Conservation (phyloP, 2,113 vertebrate species). For the Myanophis thanlyinensis region DNA sequence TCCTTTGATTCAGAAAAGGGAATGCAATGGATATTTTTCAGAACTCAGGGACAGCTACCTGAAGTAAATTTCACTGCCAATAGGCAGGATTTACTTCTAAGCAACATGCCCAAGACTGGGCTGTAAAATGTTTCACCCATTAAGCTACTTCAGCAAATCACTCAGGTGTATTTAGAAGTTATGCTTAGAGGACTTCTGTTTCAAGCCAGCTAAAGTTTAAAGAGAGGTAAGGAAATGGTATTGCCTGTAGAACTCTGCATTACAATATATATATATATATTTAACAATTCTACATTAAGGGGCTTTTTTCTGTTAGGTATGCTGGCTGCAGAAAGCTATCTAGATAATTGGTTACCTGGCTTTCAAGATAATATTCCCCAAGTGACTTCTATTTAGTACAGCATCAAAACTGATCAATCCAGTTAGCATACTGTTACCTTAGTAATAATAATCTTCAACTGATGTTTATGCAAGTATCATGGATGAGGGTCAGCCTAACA, state of each 20-base stretch:
- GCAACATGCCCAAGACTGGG: not conserved
- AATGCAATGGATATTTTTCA: not conserved
- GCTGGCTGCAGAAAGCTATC: not conserved
- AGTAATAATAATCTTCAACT: not conserved
- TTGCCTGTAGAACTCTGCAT: not conserved
- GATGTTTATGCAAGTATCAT: not conserved
- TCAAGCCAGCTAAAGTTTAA: not conserved
- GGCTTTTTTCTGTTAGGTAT: conserved; percentile 12
- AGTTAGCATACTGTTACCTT: not conserved
- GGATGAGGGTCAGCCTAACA: no score
- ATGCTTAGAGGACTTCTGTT: not conserved
- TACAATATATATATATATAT: conserved; percentile 14
- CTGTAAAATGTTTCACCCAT: not conserved
- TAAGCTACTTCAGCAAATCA: not conserved
- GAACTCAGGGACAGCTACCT: not conserved
- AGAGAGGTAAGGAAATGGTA: not conserved
- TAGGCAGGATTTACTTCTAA: not conserved
- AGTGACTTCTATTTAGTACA: not conserved
- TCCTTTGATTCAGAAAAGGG: not conserved
- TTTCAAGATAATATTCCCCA: conserved; percentile 6
- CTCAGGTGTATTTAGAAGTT: conserved; percentile 30
- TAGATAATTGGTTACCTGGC: not conserved
- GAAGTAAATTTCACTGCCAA: not conserved
- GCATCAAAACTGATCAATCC: not conserved
- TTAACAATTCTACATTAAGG: not conserved